These are phyloP conservation scores for Stenodema calcarata DNA, from an alignment of 2,888 invertebrate species.

Conservation along the genomic window DNA sequence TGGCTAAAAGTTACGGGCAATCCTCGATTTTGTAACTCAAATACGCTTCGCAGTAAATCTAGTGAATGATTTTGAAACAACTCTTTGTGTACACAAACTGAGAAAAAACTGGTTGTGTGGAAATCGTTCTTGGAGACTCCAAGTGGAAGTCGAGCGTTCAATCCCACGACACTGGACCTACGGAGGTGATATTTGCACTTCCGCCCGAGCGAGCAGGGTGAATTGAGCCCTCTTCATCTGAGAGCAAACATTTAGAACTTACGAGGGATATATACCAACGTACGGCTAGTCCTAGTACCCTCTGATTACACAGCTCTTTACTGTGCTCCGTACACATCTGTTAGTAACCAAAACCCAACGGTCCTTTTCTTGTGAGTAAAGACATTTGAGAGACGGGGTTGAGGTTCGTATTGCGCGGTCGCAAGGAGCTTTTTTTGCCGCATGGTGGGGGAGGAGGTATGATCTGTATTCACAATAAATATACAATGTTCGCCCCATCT, in stretches of 20 bases:
- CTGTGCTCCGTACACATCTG: not conserved
- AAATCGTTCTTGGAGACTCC: not conserved
- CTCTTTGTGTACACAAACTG: not conserved
- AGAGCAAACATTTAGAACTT: conserved; percentile 38
- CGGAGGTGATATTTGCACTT: conserved; percentile 41
- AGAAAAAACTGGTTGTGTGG: not conserved
- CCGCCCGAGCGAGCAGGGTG: conserved; percentile 31
- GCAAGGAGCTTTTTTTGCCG: too few species aligned
- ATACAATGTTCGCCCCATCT: too few species aligned
- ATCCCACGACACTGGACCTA: conserved; percentile 29
- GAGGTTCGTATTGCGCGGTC: too few species aligned
- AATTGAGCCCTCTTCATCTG: conserved; percentile 32
- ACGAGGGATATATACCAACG: conserved; percentile 1
- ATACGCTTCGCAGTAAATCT: too few species aligned
- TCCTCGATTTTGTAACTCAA: too few species aligned
- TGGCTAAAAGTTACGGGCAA: too few species aligned
- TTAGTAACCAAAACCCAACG: conserved; percentile 12
- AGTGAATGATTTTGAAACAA: not conserved
- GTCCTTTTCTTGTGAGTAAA: not conserved
- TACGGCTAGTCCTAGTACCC: not conserved
- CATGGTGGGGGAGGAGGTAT: too few species aligned
- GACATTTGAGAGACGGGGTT: not conserved
- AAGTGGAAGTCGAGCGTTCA: not conserved
- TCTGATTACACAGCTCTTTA: conserved; percentile 16
- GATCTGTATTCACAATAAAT: too few species aligned